Conservation (phyloP, 1,140 invertebrate genomes). For the Pseudomyrmex flavicornis region DNA sequence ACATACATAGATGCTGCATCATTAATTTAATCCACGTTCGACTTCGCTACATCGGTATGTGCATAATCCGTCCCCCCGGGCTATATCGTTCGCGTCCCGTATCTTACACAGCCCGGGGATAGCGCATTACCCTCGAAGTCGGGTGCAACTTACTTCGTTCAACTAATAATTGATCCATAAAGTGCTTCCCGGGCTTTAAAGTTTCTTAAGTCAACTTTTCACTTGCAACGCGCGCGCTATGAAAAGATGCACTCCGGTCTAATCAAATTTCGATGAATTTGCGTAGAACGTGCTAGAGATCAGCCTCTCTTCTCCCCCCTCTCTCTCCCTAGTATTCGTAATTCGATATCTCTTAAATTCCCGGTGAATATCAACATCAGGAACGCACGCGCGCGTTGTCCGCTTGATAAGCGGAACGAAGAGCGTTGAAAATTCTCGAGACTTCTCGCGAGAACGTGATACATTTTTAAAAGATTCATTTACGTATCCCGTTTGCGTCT, state of each 20-base stretch:
- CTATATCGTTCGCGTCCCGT: constrained; percentile 20
- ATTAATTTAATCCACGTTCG: constrained; percentile 54
- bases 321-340: not conserved
- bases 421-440: constrained; percentile 17
- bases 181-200: constrained; percentile 62
- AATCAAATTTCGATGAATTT: constrained; percentile 72
- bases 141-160: constrained; percentile 69
- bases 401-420: not conserved
- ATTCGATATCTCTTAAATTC: constrained; percentile 54
- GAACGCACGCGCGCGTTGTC: constrained; percentile 11
- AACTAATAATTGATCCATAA: constrained; percentile 74
- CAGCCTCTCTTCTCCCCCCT: not conserved
- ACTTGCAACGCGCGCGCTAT: constrained; percentile 42
- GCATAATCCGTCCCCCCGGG: constrained; percentile 49
- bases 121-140: constrained; percentile 64
- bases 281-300: constrained; percentile 13
- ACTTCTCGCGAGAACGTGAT: constrained; percentile 2
- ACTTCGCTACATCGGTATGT: constrained; percentile 32
- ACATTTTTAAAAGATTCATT: constrained; percentile 38
- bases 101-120: constrained; percentile 39
- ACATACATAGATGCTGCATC: constrained; percentile 50
- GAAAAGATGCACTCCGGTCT: constrained; percentile 68
- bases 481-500: not conserved
- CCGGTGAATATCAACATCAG: constrained; percentile 40
- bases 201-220: constrained; percentile 73